Base-by-base conservation (phyloP, 2,797 vertebrate species). In the Sandelia bainsii region DNA sequence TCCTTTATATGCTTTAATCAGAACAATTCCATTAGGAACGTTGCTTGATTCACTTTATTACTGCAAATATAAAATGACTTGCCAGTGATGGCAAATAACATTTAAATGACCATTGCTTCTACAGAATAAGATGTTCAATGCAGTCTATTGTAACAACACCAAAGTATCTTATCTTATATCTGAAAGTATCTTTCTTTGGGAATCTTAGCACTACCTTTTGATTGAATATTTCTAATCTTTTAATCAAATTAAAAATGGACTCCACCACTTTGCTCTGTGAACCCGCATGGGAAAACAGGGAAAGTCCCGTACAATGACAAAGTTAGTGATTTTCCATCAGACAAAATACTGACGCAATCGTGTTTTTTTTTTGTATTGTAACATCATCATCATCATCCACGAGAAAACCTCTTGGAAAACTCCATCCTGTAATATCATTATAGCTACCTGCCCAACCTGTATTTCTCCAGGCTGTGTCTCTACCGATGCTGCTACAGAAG, bases 391-490 rank as follows among this genome's bases (percentile, higher is more conserved):
- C 25, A 25, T 2, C 25, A 8, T 32, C 5, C 5, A 32, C 8
- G 6, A 34, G 25, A 45, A 64, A 49, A 48, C 59, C 19, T 61
- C 49, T 22, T 59, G 50, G 17, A 65, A 74, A 54, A 46, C 27
- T 46, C 50, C 14, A 44, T 23, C 23, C 44, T 67, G n/a, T 63
- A 62, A 67, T 40, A 17, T 40, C 64, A 69, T 72, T 50, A 16
- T 3, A 50, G 45, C 45, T 54, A 51, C 48, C 63, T 39, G 16
- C 54, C 40, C 50, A 20, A 39, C 20, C 46, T 69, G 48, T 58
- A 57, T 80, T 69, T 72, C 49, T 77, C 40, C 44, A 80, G 53
- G 60, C 81, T 78, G 60, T 42, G 14, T 52, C 67, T 69, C 44
- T 29, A 34, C 53, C 46, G 56, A 62, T 68, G 51, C 27, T 42